These are phyloP conservation scores for Apodemus sylvaticus DNA, from an alignment of 2,113 vertebrate genomes.

Conservation along the genomic window DNA sequence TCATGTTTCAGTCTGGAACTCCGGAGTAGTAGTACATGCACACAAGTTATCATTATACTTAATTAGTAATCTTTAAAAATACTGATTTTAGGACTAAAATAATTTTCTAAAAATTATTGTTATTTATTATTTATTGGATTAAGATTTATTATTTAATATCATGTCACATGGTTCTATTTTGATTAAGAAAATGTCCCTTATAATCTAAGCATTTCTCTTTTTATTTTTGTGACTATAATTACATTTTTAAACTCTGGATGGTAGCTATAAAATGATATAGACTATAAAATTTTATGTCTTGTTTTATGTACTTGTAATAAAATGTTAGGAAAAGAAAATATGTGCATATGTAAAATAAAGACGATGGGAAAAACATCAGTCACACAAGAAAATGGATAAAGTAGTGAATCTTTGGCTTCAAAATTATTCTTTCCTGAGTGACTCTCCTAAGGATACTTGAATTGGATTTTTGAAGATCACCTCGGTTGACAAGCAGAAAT, in stretches of 20 bases:
- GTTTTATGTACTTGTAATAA: background rate
- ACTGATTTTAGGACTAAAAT: background rate
- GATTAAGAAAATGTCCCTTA: background rate
- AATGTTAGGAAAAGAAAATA: background rate
- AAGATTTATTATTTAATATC: background rate
- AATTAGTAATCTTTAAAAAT: background rate
- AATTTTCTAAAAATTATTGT: background rate
- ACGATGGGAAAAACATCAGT: background rate
- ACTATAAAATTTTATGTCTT: background rate
- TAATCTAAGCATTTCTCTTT: constrained; percentile 2
- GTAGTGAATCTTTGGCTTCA: background rate
- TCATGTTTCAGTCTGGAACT: background rate
- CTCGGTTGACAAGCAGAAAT: background rate
- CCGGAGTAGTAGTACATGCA: background rate
- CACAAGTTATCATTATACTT: background rate
- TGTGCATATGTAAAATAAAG: background rate
- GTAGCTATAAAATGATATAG: background rate
- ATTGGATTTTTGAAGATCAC: background rate
- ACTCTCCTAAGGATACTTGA: background rate
- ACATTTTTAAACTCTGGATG: background rate
- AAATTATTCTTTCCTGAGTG: background rate
- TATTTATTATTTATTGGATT: too few species aligned
- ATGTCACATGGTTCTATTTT: background rate
- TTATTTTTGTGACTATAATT: background rate
- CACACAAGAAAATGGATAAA: background rate